These are phyloP conservation scores for Apotomis betuletana DNA, from an alignment of 2,888 invertebrate genomes.

Conservation along the genomic window DNA sequence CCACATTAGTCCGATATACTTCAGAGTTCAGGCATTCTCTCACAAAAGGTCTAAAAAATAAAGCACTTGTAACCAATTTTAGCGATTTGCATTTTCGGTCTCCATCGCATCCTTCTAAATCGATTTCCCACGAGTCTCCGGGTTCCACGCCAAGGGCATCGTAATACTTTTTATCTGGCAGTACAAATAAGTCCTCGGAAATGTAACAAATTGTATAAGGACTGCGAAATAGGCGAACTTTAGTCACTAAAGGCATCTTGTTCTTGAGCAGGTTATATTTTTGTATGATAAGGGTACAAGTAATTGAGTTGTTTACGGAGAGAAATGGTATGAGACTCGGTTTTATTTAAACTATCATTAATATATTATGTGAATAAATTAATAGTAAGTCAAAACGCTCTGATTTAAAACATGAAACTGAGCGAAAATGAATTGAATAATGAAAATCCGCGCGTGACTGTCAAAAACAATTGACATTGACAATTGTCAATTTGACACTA, in stretches of 20 bases:
- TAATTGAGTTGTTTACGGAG: no score
- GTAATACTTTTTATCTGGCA: slow-evolving; percentile 59
- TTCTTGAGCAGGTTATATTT: slow-evolving; percentile 47
- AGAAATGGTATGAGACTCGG: neutral
- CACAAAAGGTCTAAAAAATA: slow-evolving; percentile 69
- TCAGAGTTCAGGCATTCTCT: slow-evolving; percentile 66
- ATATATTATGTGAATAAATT: neutral
- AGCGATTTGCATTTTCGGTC: slow-evolving; percentile 50
- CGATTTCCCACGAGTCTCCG: slow-evolving; percentile 55
- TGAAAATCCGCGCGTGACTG: slow-evolving; percentile 38
- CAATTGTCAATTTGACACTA: neutral
- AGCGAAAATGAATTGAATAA: slow-evolving; percentile 8
- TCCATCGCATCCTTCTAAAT: slow-evolving; percentile 47
- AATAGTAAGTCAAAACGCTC: neutral
- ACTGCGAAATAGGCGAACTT: slow-evolving; percentile 62
- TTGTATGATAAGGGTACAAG: neutral
- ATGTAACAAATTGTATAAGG: slow-evolving; percentile 67
- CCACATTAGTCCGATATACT: slow-evolving; percentile 64
- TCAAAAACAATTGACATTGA: slow-evolving; percentile 13
- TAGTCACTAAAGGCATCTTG: slow-evolving; percentile 66
- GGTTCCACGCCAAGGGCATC: slow-evolving; percentile 61
- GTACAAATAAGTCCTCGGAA: slow-evolving; percentile 58
- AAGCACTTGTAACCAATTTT: slow-evolving; percentile 58
- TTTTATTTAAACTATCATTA: neutral
- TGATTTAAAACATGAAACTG: slow-evolving; percentile 10